A percentile compares a stretch with the other conserved stretches of the same genome.
Evolutionary conservation across 2,888 invertebrate species (phyloP).

Genomic region (Tachystola acroxantha): DNA sequence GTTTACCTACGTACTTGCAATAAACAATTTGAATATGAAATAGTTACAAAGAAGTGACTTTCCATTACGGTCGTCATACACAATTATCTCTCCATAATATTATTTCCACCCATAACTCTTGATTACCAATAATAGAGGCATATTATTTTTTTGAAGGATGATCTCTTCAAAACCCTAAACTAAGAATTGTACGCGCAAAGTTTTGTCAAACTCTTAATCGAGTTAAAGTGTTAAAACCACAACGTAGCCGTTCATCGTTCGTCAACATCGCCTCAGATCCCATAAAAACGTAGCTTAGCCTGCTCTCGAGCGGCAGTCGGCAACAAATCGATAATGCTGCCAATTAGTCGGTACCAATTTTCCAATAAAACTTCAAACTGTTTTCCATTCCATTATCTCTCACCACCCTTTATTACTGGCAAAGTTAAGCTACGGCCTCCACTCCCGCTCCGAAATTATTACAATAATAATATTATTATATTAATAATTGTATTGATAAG

Average conservation of each 20-base stretch:
- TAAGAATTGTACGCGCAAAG: slow-evolving; percentile 27
- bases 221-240: no score
- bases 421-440: slow-evolving; percentile 73
- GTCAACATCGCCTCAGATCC: slow-evolving; percentile 33
- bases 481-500: slow-evolving; percentile 79
- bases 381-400: slow-evolving; percentile 78
- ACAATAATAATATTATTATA: slow-evolving; percentile 79
- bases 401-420: slow-evolving; percentile 74
- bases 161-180: no score
- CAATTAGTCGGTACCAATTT: slow-evolving; percentile 76
- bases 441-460: slow-evolving; percentile 70
- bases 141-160: no score
- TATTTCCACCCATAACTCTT: not conserved
- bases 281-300: slow-evolving; percentile 46
- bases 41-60: no score
- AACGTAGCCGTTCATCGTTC: no score
- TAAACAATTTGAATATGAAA: no score
- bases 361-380: slow-evolving; percentile 79
- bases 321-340: slow-evolving; percentile 70
- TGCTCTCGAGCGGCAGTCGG: slow-evolving; percentile 52
- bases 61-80: no score
- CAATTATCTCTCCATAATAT: no score
- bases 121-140: no score
- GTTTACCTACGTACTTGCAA: no score
- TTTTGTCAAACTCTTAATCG: slow-evolving; percentile 28